Evolutionary conservation across 2,888 invertebrate genomes (phyloP).

Genomic region (Stratiomys singularior): DNA sequence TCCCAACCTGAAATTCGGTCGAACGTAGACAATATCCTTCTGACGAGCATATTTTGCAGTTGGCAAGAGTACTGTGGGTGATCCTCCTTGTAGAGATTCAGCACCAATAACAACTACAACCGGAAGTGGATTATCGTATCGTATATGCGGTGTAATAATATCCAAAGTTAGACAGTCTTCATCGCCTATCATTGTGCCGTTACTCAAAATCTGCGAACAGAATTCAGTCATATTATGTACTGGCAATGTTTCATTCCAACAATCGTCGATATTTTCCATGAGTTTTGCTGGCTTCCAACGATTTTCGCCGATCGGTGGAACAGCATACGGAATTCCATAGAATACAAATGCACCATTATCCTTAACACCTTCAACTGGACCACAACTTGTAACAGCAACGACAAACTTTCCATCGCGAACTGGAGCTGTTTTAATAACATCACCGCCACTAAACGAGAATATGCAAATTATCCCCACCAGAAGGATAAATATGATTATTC

Average conservation of each 20-base stretch:
- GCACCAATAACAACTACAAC: conserved; percentile 86
- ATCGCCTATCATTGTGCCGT: conserved; percentile 73
- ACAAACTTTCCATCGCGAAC: conserved; percentile 78
- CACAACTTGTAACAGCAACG: conserved; percentile 80
- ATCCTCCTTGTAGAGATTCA: conserved; percentile 80
- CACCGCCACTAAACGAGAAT: conserved; percentile 72
- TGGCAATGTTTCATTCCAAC: conserved; percentile 81
- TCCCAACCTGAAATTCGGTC: conserved; percentile 85
- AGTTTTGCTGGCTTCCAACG: conserved; percentile 78
- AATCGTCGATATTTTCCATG: conserved; percentile 74
- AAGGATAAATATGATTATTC: conserved; percentile 71
- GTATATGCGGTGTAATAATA: conserved; percentile 82
- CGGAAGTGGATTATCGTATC: conserved; percentile 81
- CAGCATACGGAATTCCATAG: conserved; percentile 83
- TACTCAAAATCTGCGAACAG: conserved; percentile 77
- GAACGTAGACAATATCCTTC: conserved; percentile 84
- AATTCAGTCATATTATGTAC: conserved; percentile 75
- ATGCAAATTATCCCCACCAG: conserved; percentile 73
- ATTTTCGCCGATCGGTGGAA: conserved; percentile 74
- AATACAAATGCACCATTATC: conserved; percentile 84
- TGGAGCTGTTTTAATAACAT: conserved; percentile 70
- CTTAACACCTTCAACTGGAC: conserved; percentile 79
- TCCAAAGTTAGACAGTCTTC: conserved; percentile 88
- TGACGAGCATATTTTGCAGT: conserved; percentile 80
- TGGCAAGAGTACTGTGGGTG: conserved; percentile 77